Base-by-base conservation (phyloP, 1,140 invertebrate genomes). In the Microplitis demolitor region DNA sequence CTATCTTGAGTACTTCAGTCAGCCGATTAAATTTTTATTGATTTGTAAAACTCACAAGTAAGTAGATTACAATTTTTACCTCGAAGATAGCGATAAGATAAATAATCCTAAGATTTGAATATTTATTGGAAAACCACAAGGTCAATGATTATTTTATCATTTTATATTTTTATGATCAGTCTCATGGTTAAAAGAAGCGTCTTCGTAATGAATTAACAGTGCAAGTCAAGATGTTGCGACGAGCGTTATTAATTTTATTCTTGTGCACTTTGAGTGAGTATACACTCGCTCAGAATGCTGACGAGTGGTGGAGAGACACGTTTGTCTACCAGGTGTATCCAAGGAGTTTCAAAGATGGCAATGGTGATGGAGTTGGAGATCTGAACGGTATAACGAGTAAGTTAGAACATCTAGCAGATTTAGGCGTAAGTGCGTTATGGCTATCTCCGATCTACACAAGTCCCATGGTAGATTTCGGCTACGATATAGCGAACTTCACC, bases 261-360 rank as follows among this genome's bases (percentile, higher is more conserved):
- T 3, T 24, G 3, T 4, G 9, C 1, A 9, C 9, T 3, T 4
- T 4, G 8, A 24, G 16, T 2, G 14, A 16, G 4, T 11, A 54
- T 3, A 4, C 56, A 6, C 56, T 11, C 8, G 56, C 56, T 5
- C 14, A 16, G 5, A 58, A 16, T 45, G 6, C 39, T 24, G 54
- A 5, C 4, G 74, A 72, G 37, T 96, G 95, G 94, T 95, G 92
- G 91, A 88, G 93, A 74, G 89, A 88, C 37, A 90, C 89, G 1
- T 82, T 91, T 4, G 87, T 95, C 33, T 96, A 96, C 81, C 93
- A 95, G 83, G 90, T 96, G 56, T 94, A 95, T 80, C 92, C 93
- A 0, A 85, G 92, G 66, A 94, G 93, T 3, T 96, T 94, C 81
- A 91, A 91, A 77, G 95, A 96, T 79, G 90, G 89, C 64, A 88